Percentiles rank a stretch among this genome's conserved stretches.
phyloP scores from a whole-genome alignment of 2,797 vertebrate genomes.

The Columba guinea region DNA sequence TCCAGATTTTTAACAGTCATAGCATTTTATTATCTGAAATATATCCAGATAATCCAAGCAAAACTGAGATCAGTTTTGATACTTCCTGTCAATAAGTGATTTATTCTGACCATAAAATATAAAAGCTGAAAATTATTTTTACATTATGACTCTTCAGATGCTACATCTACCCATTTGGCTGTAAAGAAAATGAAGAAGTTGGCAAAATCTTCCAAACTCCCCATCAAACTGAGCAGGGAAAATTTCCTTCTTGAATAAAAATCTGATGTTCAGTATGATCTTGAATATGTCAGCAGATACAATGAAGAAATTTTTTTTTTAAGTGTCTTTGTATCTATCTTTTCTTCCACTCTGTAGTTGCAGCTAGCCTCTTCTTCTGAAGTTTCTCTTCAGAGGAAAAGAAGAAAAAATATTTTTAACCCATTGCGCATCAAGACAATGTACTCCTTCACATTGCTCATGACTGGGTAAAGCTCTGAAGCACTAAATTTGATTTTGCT shows the following conservation, averaged over 20 bases:
- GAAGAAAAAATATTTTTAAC: not conserved
- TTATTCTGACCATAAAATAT: not conserved
- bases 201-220: not conserved
- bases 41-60: not conserved
- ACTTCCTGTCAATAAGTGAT: not conserved
- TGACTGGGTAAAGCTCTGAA: slow-evolving; percentile 27
- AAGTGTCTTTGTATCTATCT: not conserved
- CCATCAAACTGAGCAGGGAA: not conserved
- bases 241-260: not conserved
- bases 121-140: not conserved
- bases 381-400: not conserved
- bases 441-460: slow-evolving; percentile 10
- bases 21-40: not conserved
- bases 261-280: not conserved
- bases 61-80: not conserved
- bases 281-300: not conserved
- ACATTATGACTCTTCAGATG: not conserved
- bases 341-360: not conserved
- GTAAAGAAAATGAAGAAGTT: not conserved
- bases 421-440: not conserved
- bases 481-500: slow-evolving; percentile 53
- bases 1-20: not conserved
- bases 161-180: not conserved
- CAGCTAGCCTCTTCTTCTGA: not conserved
- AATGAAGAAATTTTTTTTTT: not conserved